Conservation (phyloP, 2,888 invertebrate species). For the Dysmachus trigonus region DNA sequence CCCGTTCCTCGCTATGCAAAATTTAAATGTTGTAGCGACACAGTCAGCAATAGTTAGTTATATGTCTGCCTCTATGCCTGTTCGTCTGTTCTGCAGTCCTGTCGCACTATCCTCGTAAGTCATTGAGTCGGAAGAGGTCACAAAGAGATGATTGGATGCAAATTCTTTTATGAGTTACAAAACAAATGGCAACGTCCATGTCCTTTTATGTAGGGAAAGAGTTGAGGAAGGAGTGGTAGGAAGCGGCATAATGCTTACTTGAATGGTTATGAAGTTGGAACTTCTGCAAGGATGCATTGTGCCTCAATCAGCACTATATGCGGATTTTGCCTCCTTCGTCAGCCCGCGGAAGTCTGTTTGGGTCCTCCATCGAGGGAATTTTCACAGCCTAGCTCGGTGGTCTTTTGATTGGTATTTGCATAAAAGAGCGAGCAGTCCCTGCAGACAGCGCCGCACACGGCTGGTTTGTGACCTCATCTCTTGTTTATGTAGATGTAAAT, state of each 20-base stretch:
- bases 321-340: neutral
- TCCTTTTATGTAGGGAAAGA: too few species aligned
- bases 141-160: conserved; percentile 23
- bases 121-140: conserved; percentile 19
- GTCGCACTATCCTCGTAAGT: neutral
- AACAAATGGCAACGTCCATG: neutral
- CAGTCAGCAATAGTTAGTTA: neutral
- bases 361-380: neutral
- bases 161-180: neutral
- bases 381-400: neutral
- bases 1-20: neutral
- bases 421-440: neutral
- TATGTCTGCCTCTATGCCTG: neutral
- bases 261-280: neutral
- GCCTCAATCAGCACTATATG: neutral
- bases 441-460: neutral
- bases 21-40: neutral
- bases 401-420: conserved; percentile 3
- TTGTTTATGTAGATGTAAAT: conserved; percentile 44
- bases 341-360: neutral
- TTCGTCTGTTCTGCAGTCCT: neutral
- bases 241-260: conserved; percentile 1
- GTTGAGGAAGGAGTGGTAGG: too few species aligned
- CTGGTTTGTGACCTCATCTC: conserved; percentile 42
- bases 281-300: neutral